Evolutionary conservation across 2,888 invertebrate species (phyloP), one percentile per base, ranked within the genome.

Genomic region (Phrixothrix hirtus): DNA sequence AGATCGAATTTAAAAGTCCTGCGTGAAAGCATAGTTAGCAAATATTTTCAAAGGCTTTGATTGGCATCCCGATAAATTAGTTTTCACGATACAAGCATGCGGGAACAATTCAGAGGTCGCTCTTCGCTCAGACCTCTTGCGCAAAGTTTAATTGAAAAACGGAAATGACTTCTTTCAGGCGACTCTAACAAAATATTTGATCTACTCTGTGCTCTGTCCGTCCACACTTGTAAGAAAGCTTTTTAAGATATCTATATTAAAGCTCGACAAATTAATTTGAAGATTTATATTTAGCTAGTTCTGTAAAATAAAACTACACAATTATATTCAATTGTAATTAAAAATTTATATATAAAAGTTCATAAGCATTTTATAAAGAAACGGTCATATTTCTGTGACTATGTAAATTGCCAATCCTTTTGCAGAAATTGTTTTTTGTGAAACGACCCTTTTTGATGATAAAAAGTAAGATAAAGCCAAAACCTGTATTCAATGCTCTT

Each of bases 111-210:
- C 35, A 34, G 31, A 49, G 53, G 39, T 51, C 49, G 49, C 51
- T 55, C 56, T 55, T 50, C 46, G 53, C 45, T 59, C 55, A 46
- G 58, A 62, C 61, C 61, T 59, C 60, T 63, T 58, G 56, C 58
- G 55, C 47, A 60, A 64, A 64, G 60, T 65, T 65, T 63, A 63
- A 65, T 65, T 65, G 64, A 63, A 58, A 65, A 64, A 63, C 55
- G 58, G 58, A 56, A 61, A 59, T 58, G 60, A 61, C 57, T 58
- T 60, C 52, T 61, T 62, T 48, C 36, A 47, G 36, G 27, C 37
- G 53, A 44, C 42, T 43, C 48, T 54, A 52, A 46, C 41, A 52
- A 52, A 51, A 52, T 52, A 52, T 52, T 52, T 52, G 52, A 52
- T 52, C 52, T 39, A 36, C 46, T 46, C 12, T 38, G 30, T 38